These are phyloP conservation scores for Parazoanthus darwini DNA, from an alignment of 92 coral and sea anemone species.

Conservation along the genomic window DNA sequence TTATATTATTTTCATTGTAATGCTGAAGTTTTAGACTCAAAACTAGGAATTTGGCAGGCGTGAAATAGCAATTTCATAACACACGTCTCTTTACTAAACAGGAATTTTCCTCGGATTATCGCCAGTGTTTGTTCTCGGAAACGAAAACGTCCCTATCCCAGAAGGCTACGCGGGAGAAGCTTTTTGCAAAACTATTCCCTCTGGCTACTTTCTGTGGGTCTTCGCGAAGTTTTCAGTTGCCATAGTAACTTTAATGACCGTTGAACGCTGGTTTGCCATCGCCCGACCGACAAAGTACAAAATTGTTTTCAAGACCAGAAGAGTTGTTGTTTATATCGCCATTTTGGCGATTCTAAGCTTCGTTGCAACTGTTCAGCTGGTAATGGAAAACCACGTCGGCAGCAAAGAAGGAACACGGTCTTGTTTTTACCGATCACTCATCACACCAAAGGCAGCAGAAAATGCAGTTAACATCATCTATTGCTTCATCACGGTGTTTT, in stretches of 20 bases:
- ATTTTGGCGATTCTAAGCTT: not conserved
- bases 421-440: not conserved
- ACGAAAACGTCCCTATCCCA: not conserved
- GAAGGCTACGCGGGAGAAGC: constrained; percentile 17
- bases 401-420: not conserved
- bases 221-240: constrained; percentile 32
- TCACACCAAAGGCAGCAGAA: constrained; percentile 30
- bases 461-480: not conserved
- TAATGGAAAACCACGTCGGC: constrained; percentile 3
- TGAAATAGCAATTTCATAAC: no score
- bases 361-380: not conserved
- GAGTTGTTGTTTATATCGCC: not conserved
- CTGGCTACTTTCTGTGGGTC: constrained; percentile 29
- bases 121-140: no score
- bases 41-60: no score
- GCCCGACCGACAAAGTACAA: constrained; percentile 29
- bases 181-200: constrained; percentile 16
- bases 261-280: constrained; percentile 34
- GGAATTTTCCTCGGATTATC: no score
- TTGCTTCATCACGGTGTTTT: constrained; percentile 18
- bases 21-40: no score
- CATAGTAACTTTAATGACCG: constrained; percentile 27
- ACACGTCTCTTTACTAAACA: no score
- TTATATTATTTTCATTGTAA: no score
- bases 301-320: not conserved